Conservation (phyloP, 1,140 invertebrate genomes). For the Platyura marginata region DNA sequence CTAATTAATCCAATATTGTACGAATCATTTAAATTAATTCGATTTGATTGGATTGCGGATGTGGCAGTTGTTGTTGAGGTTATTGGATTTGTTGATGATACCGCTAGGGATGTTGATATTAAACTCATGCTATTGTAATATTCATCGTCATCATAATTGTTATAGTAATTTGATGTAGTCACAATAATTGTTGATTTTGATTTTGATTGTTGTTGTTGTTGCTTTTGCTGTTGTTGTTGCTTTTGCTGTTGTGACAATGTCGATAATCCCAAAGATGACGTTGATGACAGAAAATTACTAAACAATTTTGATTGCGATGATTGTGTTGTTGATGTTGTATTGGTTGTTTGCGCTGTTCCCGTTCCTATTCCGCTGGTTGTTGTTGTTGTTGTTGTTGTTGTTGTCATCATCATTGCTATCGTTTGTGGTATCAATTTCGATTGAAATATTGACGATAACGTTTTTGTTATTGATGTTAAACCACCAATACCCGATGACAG, state of each 20-base stretch:
- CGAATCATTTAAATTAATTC: background rate
- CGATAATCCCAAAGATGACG: no score
- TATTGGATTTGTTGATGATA: slow-evolving; percentile 12
- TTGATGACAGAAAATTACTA: background rate
- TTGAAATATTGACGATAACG: background rate
- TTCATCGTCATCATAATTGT: slow-evolving; percentile 2
- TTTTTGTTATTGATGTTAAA: background rate
- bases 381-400: background rate
- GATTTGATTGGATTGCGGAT: slow-evolving; percentile 12
- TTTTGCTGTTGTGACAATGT: no score
- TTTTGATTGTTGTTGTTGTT: no score
- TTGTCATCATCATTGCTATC: background rate
- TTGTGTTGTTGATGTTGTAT: background rate
- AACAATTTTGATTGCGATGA: background rate
- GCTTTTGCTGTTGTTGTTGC: no score
- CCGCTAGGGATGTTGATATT: slow-evolving; percentile 1
- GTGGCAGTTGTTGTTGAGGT: slow-evolving; percentile 19
- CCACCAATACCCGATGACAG: background rate
- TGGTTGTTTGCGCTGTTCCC: background rate
- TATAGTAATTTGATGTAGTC: background rate
- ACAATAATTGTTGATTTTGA: no score
- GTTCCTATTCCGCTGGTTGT: background rate
- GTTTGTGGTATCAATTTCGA: background rate
- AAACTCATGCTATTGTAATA: slow-evolving; percentile 1
- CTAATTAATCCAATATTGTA: background rate